Conservation (phyloP, 2,797 vertebrate species). For the Tiaroga cobitis region DNA sequence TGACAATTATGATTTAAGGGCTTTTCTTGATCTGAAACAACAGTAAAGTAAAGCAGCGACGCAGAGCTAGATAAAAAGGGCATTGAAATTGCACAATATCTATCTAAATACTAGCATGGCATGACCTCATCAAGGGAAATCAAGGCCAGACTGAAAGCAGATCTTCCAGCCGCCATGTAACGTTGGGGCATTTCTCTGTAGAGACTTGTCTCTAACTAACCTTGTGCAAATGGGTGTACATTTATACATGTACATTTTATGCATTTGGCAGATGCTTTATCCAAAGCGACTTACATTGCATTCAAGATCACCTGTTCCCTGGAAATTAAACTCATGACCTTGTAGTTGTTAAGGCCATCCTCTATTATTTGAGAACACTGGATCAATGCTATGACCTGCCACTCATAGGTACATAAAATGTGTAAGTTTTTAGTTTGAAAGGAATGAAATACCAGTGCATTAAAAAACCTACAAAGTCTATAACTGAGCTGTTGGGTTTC, state of each 20-base stretch:
- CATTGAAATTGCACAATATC: conserved; percentile 31
- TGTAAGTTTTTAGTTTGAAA: background rate
- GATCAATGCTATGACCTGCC: background rate
- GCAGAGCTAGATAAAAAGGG: conserved; percentile 38
- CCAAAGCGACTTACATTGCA: background rate
- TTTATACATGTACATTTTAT: background rate
- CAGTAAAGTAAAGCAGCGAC: conserved; percentile 28
- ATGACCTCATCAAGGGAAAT: conserved; percentile 45
- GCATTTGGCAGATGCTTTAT: conserved; percentile 1
- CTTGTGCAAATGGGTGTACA: conserved; percentile 15
- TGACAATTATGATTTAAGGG: conserved; percentile 45
- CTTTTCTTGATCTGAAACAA: conserved; percentile 39
- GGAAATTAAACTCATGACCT: background rate
- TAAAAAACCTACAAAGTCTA: background rate
- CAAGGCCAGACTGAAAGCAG: conserved; percentile 38
- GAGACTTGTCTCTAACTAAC: conserved; percentile 27
- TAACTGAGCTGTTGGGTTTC: background rate
- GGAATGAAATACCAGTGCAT: background rate
- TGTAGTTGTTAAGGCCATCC: background rate
- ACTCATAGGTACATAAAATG: background rate
- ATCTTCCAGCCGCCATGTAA: conserved; percentile 12
- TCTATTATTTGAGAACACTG: background rate
- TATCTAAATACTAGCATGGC: conserved; percentile 8
- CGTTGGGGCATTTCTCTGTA: conserved; percentile 8
- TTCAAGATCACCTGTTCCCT: background rate